Base-by-base conservation (phyloP, 2,797 vertebrate genomes). In the Pangasius djambal region DNA sequence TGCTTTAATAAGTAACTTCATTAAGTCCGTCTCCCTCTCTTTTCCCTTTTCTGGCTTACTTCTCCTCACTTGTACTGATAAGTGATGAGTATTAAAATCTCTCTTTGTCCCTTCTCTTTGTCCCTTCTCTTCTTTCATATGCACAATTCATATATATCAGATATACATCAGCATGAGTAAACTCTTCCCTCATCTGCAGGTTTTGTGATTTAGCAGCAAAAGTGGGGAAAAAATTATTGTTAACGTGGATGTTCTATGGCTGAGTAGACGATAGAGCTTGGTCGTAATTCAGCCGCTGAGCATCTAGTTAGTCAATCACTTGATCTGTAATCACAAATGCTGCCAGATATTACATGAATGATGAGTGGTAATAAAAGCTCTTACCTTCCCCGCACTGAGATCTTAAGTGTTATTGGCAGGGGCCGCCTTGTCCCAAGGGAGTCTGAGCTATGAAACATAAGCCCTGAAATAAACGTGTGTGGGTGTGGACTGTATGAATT, bases 241-340 rank as follows among this genome's bases (percentile, higher is more conserved):
- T 94, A 92, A 95, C 93, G 92, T 91, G 55, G 92, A 95, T 93
- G 94, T 95, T 96, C 95, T 94, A 94, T 92, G 89, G 92, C 89
- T 91, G 93, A 94, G 94, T 92, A 91, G 94, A 94, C 93, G 92
- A 94, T 94, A 95, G 93, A 94, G 93, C 92, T 93, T 92, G 93
- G 96, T 97, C 97, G 97, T 98, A 98, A 98, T 97, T 99, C 98
- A 98, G 95, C 96, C 94, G 95, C 92, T 94, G 95, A 97, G 97
- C 96, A 96, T 98, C 97, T 97, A 97, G 97, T 98, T 97, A 98
- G 97, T 98, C 98, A 98, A 98, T 98, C 97, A 98, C 97, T 96
- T 97, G 97, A 98, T 98, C 97, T 98, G 97, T 98, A 98, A 98
- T 98, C 97, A 97, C 97, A 97, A 99, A 97, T 96, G 94, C 96